phyloP scores from a whole-genome alignment of 2,888 invertebrate genomes.

The Rotaria magnacalcarata region DNA sequence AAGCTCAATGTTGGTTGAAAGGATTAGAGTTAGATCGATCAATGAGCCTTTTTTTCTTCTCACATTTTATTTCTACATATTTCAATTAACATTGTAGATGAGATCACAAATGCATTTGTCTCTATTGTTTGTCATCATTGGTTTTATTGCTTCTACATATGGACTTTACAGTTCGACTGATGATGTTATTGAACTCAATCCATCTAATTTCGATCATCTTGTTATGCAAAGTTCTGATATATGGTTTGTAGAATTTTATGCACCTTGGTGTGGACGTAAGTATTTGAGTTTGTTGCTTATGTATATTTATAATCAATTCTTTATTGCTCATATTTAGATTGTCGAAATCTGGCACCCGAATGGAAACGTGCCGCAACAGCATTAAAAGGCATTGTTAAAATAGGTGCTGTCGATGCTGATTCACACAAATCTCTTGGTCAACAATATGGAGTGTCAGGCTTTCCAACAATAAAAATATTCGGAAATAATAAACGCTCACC shows the following conservation, averaged over 20 bases:
- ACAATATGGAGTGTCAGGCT: conserved; percentile 78
- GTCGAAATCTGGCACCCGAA: conserved; percentile 82
- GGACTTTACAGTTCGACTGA: conserved; percentile 38
- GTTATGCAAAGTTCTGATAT: conserved; percentile 58
- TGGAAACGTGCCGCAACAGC: conserved; percentile 87
- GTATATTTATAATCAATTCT: not conserved
- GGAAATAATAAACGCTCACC: conserved; percentile 76
- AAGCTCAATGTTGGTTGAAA: not conserved
- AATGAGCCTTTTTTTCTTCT: not conserved
- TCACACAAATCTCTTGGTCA: conserved; percentile 75
- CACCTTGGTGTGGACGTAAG: conserved; percentile 69
- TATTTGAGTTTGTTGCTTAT: not conserved
- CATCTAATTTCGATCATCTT: conserved; percentile 77
- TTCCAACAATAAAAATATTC: conserved; percentile 93
- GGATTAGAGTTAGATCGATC: not conserved
- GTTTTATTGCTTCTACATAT: not conserved
- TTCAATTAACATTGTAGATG: not conserved
- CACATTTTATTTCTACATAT: not conserved
- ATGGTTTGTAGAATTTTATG: conserved; percentile 96
- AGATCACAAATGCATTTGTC: not conserved
- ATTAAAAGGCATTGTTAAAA: conserved; percentile 85
- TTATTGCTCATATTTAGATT: conserved; percentile 52
- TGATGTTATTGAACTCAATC: conserved; percentile 81
- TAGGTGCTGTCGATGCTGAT: conserved; percentile 88
- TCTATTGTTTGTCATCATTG: not conserved